Evolutionary conservation across 2,797 vertebrate genomes (phyloP).

Genomic region (Sarcoramphus papa): DNA sequence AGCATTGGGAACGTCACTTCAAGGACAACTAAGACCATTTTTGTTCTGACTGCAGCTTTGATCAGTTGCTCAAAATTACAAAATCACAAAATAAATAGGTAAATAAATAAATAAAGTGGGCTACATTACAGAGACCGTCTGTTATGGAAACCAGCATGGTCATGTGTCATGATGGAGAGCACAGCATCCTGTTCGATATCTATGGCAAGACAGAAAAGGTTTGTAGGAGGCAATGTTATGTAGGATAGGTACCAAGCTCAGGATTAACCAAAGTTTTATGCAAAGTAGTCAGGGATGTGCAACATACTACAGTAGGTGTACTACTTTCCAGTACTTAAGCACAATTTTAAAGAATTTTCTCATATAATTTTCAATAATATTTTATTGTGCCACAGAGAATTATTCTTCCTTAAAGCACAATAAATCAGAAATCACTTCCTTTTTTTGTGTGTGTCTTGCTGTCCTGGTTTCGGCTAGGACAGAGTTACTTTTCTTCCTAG

Average conservation of each 20-base stretch:
- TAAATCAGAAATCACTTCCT: background rate
- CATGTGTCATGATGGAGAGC: background rate
- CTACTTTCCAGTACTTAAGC: too few species aligned
- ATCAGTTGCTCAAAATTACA: background rate
- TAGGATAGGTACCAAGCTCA: background rate
- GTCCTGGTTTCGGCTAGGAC: too few species aligned
- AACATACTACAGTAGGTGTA: background rate
- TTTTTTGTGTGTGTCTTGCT: too few species aligned
- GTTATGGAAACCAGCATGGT: background rate
- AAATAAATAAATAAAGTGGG: background rate
- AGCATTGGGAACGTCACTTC: background rate
- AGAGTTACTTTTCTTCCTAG: too few species aligned
- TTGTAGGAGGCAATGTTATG: background rate
- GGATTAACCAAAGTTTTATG: background rate
- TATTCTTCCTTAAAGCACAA: background rate
- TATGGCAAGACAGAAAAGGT: background rate
- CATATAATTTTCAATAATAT: background rate
- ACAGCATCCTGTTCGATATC: background rate
- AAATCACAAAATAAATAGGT: background rate
- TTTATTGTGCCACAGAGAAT: background rate
- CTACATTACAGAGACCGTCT: background rate
- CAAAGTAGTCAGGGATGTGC: background rate
- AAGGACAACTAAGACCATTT: background rate
- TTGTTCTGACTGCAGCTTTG: background rate
- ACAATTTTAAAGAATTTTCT: background rate